Evolutionary conservation across 2,888 invertebrate species (phyloP).

Genomic region (Bimastos eiseni): DNA sequence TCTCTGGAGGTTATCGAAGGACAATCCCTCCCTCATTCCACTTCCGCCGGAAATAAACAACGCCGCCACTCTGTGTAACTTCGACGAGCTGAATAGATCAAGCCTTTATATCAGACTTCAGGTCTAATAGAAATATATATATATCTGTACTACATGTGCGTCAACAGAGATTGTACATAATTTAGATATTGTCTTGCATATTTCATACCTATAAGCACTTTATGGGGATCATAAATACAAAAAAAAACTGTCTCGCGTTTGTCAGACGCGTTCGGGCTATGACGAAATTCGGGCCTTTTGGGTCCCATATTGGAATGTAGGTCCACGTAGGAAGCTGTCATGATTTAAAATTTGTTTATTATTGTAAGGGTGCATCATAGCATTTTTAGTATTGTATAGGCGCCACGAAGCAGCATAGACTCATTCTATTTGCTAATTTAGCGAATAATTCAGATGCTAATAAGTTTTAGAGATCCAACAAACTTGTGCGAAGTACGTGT

Average conservation of each 20-base stretch:
- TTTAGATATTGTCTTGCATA: background rate
- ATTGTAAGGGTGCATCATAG: background rate
- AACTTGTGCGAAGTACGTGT: too few relatives aligned
- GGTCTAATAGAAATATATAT: background rate
- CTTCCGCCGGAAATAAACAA: conserved; percentile 3
- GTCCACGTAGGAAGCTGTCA: too few relatives aligned
- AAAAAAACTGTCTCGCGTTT: too few relatives aligned
- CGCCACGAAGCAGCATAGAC: background rate
- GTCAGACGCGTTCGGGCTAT: too few relatives aligned
- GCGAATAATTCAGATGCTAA: too few relatives aligned
- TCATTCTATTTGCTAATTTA: too few relatives aligned
- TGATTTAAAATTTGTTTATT: too few relatives aligned
- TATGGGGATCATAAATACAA: too few relatives aligned
- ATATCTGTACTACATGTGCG: too few relatives aligned
- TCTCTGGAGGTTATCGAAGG: conserved; percentile 2
- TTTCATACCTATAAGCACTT: too few relatives aligned
- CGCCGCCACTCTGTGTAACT: background rate
- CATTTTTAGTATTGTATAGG: background rate
- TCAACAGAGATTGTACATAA: background rate
- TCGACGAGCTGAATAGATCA: background rate
- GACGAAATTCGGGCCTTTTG: too few relatives aligned
- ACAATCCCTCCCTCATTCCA: background rate
- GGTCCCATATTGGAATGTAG: too few relatives aligned
- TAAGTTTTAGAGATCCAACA: background rate
- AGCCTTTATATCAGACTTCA: background rate